A percentile compares a stretch with the other conserved stretches of the same genome.
Evolutionary conservation across 1,140 invertebrate genomes (phyloP).

Genomic region (Latrodectus geometricus): DNA sequence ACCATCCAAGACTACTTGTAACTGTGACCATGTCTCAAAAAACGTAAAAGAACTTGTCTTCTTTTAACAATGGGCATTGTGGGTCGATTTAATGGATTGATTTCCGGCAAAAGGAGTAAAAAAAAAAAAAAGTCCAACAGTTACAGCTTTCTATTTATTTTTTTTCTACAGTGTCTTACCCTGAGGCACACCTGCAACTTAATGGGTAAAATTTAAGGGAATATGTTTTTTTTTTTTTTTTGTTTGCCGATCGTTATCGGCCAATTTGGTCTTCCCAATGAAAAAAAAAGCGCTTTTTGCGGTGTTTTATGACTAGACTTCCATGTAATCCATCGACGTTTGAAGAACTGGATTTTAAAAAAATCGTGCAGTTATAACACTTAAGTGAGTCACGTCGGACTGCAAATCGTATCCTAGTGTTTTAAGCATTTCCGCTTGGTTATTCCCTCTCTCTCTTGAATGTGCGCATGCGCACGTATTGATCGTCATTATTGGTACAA

Average conservation of each 20-base stretch:
- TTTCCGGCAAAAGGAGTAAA: neutral
- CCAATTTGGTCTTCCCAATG: neutral
- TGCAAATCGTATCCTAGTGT: too few relatives aligned
- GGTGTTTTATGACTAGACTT: neutral
- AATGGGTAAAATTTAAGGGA: neutral
- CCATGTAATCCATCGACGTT: neutral
- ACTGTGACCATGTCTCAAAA: neutral
- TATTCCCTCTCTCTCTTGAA: too few relatives aligned
- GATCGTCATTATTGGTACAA: too few relatives aligned
- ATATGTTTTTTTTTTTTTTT: neutral
- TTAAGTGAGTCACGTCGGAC: too few relatives aligned
- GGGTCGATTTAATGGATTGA: neutral
- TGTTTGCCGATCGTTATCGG: neutral
- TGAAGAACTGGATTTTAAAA: neutral
- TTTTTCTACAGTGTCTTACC: neutral
- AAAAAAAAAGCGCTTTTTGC: neutral
- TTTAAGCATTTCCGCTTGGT: too few relatives aligned
- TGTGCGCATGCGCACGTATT: too few relatives aligned
- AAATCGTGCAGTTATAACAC: neutral
- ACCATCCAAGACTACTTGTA: neutral
- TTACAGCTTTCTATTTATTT: neutral
- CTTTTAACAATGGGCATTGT: neutral
- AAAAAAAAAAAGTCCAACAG: neutral
- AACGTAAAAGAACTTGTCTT: neutral
- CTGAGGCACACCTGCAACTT: neutral